A percentile compares a stretch with the other conserved stretches of the same genome.
These are phyloP conservation scores for Isichthys henryi DNA, from an alignment of 2,113 vertebrate species.

Conservation along the genomic window DNA sequence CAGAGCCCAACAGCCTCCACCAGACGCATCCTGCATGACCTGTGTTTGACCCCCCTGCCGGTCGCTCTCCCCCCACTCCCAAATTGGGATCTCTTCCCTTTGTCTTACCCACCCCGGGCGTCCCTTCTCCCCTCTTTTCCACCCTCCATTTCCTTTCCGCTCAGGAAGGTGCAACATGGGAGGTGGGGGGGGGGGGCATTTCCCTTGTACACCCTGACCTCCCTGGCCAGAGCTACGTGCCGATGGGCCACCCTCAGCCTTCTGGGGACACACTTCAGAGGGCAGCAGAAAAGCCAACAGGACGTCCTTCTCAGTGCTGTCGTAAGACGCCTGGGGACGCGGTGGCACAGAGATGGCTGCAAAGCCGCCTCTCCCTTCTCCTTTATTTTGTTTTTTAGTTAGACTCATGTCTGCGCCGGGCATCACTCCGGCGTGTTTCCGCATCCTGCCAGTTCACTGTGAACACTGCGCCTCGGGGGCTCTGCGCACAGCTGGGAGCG, in stretches of 20 bases:
- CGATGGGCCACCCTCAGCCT: constrained; percentile 25
- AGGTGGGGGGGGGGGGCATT: background rate
- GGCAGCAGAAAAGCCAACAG: constrained; percentile 35
- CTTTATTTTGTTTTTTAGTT: background rate
- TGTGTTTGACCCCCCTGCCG: constrained; percentile 17
- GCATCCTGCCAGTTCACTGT: background rate
- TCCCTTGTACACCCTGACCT: constrained; percentile 36
- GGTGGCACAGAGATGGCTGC: background rate
- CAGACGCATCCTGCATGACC: constrained; percentile 17
- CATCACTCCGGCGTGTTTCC: background rate
- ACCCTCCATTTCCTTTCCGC: background rate
- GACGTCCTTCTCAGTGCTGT: constrained; percentile 30
- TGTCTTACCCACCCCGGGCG: background rate
- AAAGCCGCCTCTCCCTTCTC: background rate
- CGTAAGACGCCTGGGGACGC: background rate
- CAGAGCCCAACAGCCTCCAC: background rate
- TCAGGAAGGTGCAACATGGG: constrained; percentile 19
- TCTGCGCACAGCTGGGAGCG: constrained; percentile 47
- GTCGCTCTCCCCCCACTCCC: background rate
- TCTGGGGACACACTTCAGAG: constrained; percentile 31
- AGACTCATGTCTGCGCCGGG: background rate
- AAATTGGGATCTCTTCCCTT: background rate
- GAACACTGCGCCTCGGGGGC: background rate
- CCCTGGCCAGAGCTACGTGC: constrained; percentile 33
- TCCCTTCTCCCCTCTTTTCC: background rate